phyloP scores from a whole-genome alignment of 1,140 invertebrate species.

The Cataglyphis hispanica region DNA sequence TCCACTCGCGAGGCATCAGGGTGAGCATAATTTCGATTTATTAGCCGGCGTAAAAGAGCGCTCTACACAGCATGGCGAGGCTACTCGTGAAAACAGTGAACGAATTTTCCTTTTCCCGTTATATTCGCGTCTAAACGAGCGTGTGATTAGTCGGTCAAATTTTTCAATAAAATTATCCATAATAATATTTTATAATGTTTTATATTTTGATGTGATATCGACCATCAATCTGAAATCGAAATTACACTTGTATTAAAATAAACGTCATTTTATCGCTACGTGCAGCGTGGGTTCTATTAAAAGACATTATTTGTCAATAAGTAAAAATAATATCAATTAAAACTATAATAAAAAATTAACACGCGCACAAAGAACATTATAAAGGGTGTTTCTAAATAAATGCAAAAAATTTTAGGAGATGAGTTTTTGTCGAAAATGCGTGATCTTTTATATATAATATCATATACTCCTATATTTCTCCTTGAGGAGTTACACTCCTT shows the following conservation, averaged over 20 bases:
- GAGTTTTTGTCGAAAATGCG: no score
- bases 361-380: background rate
- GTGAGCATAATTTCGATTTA: conserved; percentile 85
- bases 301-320: background rate
- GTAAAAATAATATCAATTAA: background rate
- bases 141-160: conserved; percentile 1
- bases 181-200: background rate
- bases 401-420: no score
- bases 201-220: background rate
- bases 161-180: background rate
- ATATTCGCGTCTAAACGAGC: conserved; percentile 20
- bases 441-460: no score
- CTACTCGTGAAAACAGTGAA: conserved; percentile 8
- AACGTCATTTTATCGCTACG: background rate
- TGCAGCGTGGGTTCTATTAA: background rate
- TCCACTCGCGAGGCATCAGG: conserved; percentile 90
- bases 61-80: conserved; percentile 29
- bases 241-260: background rate
- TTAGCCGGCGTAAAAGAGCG: background rate
- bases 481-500: no score
- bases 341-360: conserved; percentile 19
- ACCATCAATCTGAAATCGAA: background rate
- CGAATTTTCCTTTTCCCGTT: conserved; percentile 42
- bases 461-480: no score
- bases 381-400: no score